Evolutionary conservation across 1,140 invertebrate species (phyloP).

Genomic region (Drosophila jambulina): DNA sequence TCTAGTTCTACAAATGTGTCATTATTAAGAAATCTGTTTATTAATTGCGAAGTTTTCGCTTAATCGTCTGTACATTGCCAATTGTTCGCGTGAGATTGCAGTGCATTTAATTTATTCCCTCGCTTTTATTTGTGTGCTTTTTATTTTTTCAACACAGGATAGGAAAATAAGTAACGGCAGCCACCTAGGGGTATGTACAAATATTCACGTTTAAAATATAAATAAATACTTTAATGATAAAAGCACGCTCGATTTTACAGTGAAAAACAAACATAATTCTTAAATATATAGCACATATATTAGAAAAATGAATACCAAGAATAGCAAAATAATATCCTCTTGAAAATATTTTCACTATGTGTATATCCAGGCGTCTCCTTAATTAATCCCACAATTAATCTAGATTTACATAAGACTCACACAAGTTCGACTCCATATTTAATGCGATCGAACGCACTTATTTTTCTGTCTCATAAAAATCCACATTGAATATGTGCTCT

Average conservation of each 20-base stretch:
- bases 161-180: neutral
- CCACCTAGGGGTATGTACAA: neutral
- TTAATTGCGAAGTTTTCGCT: neutral
- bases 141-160: neutral
- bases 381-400: too few species aligned
- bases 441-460: neutral
- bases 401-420: too few species aligned
- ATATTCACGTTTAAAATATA: neutral
- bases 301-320: neutral
- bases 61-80: neutral
- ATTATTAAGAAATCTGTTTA: neutral
- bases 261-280: neutral
- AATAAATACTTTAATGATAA: neutral
- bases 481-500: slow-evolving; percentile 2
- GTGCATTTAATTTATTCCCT: neutral
- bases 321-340: too few species aligned
- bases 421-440: neutral
- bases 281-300: neutral
- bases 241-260: neutral
- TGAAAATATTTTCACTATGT: too few species aligned
- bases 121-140: neutral
- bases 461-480: slow-evolving; percentile 14
- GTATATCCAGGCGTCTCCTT: too few species aligned
- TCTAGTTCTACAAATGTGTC: neutral
- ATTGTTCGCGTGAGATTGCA: neutral